Evolutionary conservation across 2,888 invertebrate species (phyloP).

Genomic region (Protonemura montana): DNA sequence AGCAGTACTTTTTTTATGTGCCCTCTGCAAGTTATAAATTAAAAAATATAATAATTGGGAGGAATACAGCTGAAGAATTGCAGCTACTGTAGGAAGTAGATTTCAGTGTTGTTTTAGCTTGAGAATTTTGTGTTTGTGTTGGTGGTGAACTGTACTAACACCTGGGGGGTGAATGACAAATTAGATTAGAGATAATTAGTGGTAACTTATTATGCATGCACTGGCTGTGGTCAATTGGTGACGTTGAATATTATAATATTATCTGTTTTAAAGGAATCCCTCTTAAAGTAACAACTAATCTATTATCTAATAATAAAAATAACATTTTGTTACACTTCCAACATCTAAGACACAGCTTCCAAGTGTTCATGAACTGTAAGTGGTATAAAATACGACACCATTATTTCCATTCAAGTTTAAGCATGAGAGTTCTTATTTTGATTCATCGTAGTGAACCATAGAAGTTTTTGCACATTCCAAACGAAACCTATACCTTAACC

Average conservation of each 20-base stretch:
- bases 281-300: neutral
- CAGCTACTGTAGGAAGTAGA: no score
- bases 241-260: neutral
- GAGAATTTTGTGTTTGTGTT: neutral
- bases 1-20: no score
- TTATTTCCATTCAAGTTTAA: neutral
- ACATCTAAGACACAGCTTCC: conserved; percentile 38
- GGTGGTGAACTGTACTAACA: neutral
- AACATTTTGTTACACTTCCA: conserved; percentile 21
- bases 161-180: neutral
- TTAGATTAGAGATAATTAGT: neutral
- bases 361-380: conserved; percentile 35
- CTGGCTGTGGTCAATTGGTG: neutral
- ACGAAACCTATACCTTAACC: neutral
- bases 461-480: neutral
- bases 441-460: neutral
- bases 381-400: conserved; percentile 4
- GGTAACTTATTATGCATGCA: neutral
- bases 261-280: neutral
- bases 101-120: neutral
- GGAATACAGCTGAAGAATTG: no score
- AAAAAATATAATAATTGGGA: no score
- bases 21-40: no score
- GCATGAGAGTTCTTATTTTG: neutral
- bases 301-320: conserved; percentile 9